Evolutionary conservation across 2,888 invertebrate genomes (phyloP).

Genomic region (Melieria crassipennis): DNA sequence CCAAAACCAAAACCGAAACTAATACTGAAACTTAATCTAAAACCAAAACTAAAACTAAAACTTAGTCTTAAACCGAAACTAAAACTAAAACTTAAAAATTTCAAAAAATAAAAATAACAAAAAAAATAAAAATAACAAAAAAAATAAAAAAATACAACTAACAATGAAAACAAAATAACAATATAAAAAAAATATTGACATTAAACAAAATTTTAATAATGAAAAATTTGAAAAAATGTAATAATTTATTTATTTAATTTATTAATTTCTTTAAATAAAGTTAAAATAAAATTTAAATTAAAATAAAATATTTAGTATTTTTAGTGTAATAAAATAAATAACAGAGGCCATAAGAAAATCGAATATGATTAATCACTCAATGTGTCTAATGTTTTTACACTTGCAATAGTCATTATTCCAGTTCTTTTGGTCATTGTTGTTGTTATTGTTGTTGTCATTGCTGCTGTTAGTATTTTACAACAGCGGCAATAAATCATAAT

Average conservation of each 20-base stretch:
- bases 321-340: too few species aligned
- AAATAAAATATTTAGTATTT: too few species aligned
- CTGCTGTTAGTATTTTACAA: conserved; percentile 18
- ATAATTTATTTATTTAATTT: conserved; percentile 2
- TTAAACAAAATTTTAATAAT: conserved; percentile 43
- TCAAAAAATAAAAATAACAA: neutral
- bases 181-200: too few species aligned
- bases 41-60: too few species aligned
- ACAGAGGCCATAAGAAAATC: too few species aligned
- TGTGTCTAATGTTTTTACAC: conserved; percentile 12
- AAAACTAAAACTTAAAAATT: neutral
- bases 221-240: conserved; percentile 28
- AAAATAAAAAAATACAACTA: conserved; percentile 32
- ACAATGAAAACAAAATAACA: conserved; percentile 29
- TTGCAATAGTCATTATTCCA: conserved; percentile 26
- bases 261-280: too few species aligned
- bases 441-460: conserved; percentile 22
- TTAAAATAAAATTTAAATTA: too few species aligned
- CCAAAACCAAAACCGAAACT: too few species aligned
- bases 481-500: neutral
- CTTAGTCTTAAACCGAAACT: too few species aligned
- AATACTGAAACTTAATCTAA: too few species aligned
- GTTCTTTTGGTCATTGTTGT: conserved; percentile 4
- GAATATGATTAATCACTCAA: too few species aligned
- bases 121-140: conserved; percentile 12